phyloP scores from a whole-genome alignment of 2,888 invertebrate genomes.

The Latrodectus hesperus region DNA sequence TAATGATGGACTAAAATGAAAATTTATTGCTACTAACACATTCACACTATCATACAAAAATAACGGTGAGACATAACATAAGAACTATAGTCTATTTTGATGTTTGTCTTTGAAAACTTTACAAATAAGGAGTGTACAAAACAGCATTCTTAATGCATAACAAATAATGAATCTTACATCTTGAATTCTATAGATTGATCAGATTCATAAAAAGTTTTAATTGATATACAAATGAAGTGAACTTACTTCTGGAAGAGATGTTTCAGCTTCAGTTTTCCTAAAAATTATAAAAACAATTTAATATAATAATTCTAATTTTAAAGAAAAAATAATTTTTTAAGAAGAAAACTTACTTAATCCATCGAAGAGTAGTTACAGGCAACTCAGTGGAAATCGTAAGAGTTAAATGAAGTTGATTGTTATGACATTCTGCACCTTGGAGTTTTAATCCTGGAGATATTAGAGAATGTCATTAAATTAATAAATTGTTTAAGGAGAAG shows the following conservation, averaged over 20 bases:
- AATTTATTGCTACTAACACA: too few species aligned
- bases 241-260: conserved; percentile 50
- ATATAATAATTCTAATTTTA: background rate
- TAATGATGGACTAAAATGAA: too few species aligned
- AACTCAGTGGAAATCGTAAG: conserved; percentile 96
- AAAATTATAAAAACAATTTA: background rate
- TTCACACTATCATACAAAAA: too few species aligned
- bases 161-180: too few species aligned
- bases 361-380: conserved; percentile 89
- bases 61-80: too few species aligned
- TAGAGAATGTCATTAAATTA: conserved; percentile 32
- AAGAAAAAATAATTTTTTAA: background rate
- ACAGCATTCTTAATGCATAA: too few species aligned
- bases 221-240: too few species aligned
- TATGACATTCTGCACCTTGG: conserved; percentile 95
- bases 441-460: conserved; percentile 88
- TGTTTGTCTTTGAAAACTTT: too few species aligned
- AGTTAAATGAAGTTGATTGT: conserved; percentile 90
- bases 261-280: conserved; percentile 55
- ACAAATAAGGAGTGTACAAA: too few species aligned
- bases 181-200: too few species aligned
- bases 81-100: too few species aligned
- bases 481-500: background rate
- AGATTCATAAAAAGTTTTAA: too few species aligned
- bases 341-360: conserved; percentile 83